phyloP scores from a whole-genome alignment of 2,113 vertebrate species.

The Psilopogon haemacephalus region DNA sequence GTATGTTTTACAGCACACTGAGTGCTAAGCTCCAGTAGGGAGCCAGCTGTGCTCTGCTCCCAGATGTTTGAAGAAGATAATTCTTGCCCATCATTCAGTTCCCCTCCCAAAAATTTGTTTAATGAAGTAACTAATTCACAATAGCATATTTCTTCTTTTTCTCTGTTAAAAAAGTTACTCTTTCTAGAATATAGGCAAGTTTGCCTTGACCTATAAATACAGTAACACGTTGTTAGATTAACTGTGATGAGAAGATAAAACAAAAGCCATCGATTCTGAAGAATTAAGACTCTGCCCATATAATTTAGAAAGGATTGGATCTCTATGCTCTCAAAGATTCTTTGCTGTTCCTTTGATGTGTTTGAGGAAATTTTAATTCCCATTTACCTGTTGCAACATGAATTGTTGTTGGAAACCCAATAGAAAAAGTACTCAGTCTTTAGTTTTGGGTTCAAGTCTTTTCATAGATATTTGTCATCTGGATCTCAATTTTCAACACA shows the following conservation, averaged over 20 bases:
- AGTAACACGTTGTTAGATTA: conserved; percentile 30
- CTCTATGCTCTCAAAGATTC: background rate
- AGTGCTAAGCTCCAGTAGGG: conserved; percentile 30
- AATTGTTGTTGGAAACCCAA: background rate
- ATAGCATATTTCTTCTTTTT: background rate
- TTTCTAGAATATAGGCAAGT: background rate
- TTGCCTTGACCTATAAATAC: conserved; percentile 33
- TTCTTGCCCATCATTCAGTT: conserved; percentile 13
- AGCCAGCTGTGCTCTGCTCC: conserved; percentile 53
- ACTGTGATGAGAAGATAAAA: conserved; percentile 20
- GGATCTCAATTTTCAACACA: background rate
- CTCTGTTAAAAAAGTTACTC: background rate
- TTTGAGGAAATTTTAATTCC: background rate
- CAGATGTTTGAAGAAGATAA: conserved; percentile 63
- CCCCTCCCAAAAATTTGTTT: conserved; percentile 9
- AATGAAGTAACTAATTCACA: conserved; percentile 44
- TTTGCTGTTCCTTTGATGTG: background rate
- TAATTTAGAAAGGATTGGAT: conserved; percentile 6
- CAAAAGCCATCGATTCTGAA: conserved; percentile 31
- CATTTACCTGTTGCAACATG: background rate
- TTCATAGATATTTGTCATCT: background rate
- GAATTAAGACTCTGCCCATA: conserved; percentile 10
- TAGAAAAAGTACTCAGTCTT: background rate
- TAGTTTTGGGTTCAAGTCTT: background rate
- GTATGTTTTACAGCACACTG: conserved; percentile 9